Conservation (phyloP, 2,888 invertebrate species). For the Erannis defoliaria region DNA sequence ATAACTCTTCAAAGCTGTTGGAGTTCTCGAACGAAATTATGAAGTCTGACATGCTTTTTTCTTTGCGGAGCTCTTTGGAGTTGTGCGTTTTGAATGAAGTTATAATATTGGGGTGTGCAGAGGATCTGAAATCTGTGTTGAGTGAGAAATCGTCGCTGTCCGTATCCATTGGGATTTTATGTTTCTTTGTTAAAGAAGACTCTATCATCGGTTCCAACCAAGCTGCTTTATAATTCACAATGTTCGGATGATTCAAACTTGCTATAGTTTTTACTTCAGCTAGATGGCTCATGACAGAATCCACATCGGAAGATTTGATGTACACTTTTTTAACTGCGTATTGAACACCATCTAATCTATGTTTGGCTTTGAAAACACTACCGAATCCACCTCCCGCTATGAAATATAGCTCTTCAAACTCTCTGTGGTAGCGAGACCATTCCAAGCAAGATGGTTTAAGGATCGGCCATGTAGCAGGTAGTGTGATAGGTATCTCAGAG, state of each 20-base stretch:
- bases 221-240: conserved; percentile 93
- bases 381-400: conserved; percentile 93
- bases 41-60: conserved; percentile 74
- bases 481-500: conserved; percentile 79
- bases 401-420: conserved; percentile 90
- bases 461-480: conserved; percentile 84
- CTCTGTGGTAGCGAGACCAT: conserved; percentile 89
- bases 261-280: conserved; percentile 94
- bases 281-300: conserved; percentile 88
- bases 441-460: conserved; percentile 81
- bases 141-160: conserved; percentile 72
- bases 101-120: conserved; percentile 73
- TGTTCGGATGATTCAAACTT: conserved; percentile 91
- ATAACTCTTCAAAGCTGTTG: conserved; percentile 62
- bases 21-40: conserved; percentile 76
- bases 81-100: conserved; percentile 82
- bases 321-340: conserved; percentile 93
- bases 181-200: conserved; percentile 73
- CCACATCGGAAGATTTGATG: conserved; percentile 88
- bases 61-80: conserved; percentile 72
- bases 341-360: conserved; percentile 91
- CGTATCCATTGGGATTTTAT: conserved; percentile 68
- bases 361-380: conserved; percentile 90
- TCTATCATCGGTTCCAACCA: conserved; percentile 91
- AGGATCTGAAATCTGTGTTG: conserved; percentile 62